Percentiles rank a stretch among this genome's conserved stretches.
phyloP scores from a whole-genome alignment of 2,888 invertebrate genomes.

The Sphecodes monilicornis region DNA sequence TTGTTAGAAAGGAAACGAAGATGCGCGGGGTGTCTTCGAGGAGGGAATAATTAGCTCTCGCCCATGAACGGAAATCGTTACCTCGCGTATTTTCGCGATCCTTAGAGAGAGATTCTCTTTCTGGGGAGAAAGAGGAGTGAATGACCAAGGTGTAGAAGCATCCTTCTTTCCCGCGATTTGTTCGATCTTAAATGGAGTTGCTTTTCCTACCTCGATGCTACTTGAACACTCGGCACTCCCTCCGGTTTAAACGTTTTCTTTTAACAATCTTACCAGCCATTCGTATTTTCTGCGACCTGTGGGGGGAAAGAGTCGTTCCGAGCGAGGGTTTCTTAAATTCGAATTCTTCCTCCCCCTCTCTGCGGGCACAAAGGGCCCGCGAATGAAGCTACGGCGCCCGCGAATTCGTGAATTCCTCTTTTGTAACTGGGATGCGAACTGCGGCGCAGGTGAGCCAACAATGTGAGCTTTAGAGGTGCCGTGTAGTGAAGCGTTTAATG shows the following conservation, averaged over 20 bases:
- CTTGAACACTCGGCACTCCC: not conserved
- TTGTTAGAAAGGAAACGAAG: conserved; percentile 47
- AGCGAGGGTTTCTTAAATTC: conserved; percentile 14
- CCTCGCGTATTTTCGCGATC: conserved; percentile 51
- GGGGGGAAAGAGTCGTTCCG: not conserved
- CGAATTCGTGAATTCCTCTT: conserved; percentile 50
- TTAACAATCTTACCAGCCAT: not conserved
- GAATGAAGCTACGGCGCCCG: conserved; percentile 9
- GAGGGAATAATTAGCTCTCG: conserved; percentile 57
- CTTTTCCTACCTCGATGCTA: not conserved
- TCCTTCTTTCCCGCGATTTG: conserved; percentile 30
- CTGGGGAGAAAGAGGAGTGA: not conserved
- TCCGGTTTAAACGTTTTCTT: not conserved
- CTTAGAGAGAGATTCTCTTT: conserved; percentile 13
- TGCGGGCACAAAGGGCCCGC: conserved; percentile 22
- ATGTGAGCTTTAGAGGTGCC: conserved; percentile 56
- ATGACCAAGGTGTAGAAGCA: conserved; percentile 5
- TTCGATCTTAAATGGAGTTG: not conserved
- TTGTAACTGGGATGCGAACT: conserved; percentile 31
- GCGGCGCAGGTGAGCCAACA: conserved; percentile 47
- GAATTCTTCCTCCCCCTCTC: not conserved
- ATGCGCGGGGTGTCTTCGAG: conserved; percentile 55
- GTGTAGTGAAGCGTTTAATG: conserved; percentile 70
- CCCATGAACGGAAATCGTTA: conserved; percentile 48
- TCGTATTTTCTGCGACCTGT: not conserved